Conservation (phyloP, 2,113 vertebrate genomes). For the Tor tambroides region DNA sequence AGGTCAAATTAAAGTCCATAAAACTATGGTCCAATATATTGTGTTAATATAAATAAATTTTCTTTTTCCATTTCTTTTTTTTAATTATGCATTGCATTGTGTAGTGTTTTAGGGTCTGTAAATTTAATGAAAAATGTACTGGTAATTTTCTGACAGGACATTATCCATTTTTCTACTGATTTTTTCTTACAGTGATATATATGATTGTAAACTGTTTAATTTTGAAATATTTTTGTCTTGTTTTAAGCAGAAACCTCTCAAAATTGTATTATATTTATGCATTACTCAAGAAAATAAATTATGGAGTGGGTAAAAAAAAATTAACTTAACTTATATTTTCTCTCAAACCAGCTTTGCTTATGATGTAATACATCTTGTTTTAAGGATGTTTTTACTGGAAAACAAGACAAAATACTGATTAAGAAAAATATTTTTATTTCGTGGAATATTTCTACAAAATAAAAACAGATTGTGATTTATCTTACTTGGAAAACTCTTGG, state of each 20-base stretch:
- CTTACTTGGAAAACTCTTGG: not conserved
- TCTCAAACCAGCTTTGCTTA: not conserved
- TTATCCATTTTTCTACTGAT: too few species aligned
- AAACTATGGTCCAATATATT: too few species aligned
- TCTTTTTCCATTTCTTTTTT: too few species aligned
- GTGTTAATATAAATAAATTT: too few species aligned
- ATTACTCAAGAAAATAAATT: not conserved
- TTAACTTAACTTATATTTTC: not conserved
- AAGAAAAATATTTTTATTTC: not conserved
- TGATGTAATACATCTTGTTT: not conserved
- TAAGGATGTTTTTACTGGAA: slow-evolving; percentile 13
- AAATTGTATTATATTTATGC: not conserved
- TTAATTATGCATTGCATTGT: not conserved
- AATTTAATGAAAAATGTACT: not conserved
- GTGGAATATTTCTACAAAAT: not conserved
- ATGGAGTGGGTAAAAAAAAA: not conserved
- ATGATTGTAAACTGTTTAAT: not conserved
- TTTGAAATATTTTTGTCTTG: not conserved
- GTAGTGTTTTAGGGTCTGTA: not conserved
- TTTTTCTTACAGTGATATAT: not conserved
- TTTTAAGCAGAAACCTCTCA: not conserved
- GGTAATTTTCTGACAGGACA: too few species aligned
- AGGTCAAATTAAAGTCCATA: too few species aligned
- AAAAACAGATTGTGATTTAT: slow-evolving; percentile 11
- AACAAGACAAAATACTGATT: slow-evolving; percentile 3